These are phyloP conservation scores for Carassius gibelio DNA, from an alignment of 2,113 vertebrate species.

Conservation along the genomic window DNA sequence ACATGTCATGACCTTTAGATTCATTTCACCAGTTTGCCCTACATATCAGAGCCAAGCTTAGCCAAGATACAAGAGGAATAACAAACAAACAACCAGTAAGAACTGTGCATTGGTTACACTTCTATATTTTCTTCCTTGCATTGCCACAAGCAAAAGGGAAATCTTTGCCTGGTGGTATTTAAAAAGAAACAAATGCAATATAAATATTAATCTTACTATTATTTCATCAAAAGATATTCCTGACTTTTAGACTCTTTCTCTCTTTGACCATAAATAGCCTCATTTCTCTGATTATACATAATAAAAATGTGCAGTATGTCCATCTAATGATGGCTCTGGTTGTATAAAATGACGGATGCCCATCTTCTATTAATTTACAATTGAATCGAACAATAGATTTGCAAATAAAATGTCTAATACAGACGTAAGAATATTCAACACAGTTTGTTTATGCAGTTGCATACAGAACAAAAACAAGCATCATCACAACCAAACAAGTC, in stretches of 20 bases:
- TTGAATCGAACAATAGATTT: slow-evolving; percentile 99
- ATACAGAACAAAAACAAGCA: slow-evolving; percentile 89
- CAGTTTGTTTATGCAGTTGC: slow-evolving; percentile 74
- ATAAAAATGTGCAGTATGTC: slow-evolving; percentile 96
- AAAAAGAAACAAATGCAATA: slow-evolving; percentile 91
- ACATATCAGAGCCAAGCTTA: slow-evolving; percentile 81
- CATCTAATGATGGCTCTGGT: slow-evolving; percentile 97
- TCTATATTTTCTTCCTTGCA: slow-evolving; percentile 73
- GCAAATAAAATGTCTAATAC: slow-evolving; percentile 99
- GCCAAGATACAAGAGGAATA: slow-evolving; percentile 82
- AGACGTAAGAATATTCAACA: slow-evolving; percentile 98
- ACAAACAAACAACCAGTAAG: slow-evolving; percentile 74
- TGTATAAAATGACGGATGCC: slow-evolving; percentile 97
- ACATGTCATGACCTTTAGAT: slow-evolving; percentile 83
- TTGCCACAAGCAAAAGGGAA: slow-evolving; percentile 85
- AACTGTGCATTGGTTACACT: slow-evolving; percentile 74
- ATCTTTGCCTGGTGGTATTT: slow-evolving; percentile 87
- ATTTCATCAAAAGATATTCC: slow-evolving; percentile 84
- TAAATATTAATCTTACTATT: slow-evolving; percentile 88
- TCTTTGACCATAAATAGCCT: slow-evolving; percentile 78
- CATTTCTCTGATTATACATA: slow-evolving; percentile 79
- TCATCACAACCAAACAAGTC: slow-evolving; percentile 78
- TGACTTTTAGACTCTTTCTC: slow-evolving; percentile 81
- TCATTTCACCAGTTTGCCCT: slow-evolving; percentile 78
- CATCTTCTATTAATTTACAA: slow-evolving; percentile 98